Base-by-base conservation (phyloP, 92 coral and sea anemone species). In the Phymanthus crucifer region DNA sequence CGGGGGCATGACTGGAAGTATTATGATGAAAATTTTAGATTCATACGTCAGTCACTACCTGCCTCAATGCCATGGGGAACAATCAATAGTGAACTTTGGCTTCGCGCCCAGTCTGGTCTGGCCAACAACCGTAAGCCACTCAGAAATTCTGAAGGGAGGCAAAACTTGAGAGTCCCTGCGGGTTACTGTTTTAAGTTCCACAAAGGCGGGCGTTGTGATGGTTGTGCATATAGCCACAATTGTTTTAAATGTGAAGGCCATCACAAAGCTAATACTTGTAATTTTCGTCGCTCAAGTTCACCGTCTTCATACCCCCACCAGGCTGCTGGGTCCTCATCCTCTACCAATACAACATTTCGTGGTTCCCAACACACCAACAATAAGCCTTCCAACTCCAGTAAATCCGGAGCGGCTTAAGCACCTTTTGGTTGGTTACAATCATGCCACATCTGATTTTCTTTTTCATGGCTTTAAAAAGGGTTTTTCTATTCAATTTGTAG, bases 1-100 rank as follows among this genome's bases (percentile, higher is more conserved):
- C 76, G 88, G 72, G 91, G 80, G 70, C 88, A 83, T 77, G 72
- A 83, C 84, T 87, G 90, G 90, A 76, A 74, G 29, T 87, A 66
- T 77, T 83, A 77, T 48, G 80, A 82, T 76, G 80, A 86, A 38
- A 86, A 76, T 70, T 86, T 86, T 57, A 46, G 87, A 72, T 68
- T 82, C 75, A 74, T 82, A 40, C 24, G 87, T 32, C 79, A 86
- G 61, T 29, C 65, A 3, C 78, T 47, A 33, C 57, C 58, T 65
- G 9, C 76, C 50, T 47, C 83, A 65, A 38, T 83, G 74, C 87
- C 66, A 45, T 83, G 83, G 87, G 83, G 57, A 54, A 43, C 56
- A 48, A 78, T 76, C 33, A 72, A 83, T 77, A 24, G 83, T 38
- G 84, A 83, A 52, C 76, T 70, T 33, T 83, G 87, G 87, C 26